A percentile compares a stretch with the other conserved stretches of the same genome.
Conservation (phyloP, 1,140 invertebrate species). For the Hesperophylax magnus region DNA sequence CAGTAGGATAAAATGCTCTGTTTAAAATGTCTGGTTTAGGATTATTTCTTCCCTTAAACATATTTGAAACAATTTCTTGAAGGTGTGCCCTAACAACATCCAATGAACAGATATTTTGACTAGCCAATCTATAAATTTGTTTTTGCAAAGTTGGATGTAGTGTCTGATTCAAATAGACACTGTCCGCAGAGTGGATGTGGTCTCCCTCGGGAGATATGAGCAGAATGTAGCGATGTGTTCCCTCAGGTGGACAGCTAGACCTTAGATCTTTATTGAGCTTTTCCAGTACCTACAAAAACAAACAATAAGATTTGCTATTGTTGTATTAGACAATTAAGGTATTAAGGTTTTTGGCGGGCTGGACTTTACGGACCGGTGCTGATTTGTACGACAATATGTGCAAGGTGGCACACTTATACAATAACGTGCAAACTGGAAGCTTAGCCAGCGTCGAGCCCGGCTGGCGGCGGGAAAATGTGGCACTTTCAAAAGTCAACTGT, state of each 20-base stretch:
- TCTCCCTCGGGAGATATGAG: not conserved
- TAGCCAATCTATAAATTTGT: not conserved
- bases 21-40: not conserved
- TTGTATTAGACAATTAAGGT: too few species aligned
- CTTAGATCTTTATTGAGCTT: constrained; percentile 11
- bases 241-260: not conserved
- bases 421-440: too few species aligned
- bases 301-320: not conserved
- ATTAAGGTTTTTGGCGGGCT: too few species aligned
- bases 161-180: not conserved
- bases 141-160: not conserved
- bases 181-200: not conserved
- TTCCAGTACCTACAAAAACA: not conserved
- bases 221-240: constrained; percentile 6
- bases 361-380: too few species aligned
- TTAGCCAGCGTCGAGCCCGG: too few species aligned
- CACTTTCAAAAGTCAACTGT: too few species aligned
- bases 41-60: constrained; percentile 5
- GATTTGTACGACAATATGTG: too few species aligned
- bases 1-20: not conserved
- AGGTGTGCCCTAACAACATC: not conserved
- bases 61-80: not conserved
- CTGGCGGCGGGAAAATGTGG: too few species aligned
- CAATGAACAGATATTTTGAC: constrained; percentile 4
- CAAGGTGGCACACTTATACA: too few species aligned